Conservation (phyloP, 1,140 invertebrate genomes). For the Chironomus striatipennis region DNA sequence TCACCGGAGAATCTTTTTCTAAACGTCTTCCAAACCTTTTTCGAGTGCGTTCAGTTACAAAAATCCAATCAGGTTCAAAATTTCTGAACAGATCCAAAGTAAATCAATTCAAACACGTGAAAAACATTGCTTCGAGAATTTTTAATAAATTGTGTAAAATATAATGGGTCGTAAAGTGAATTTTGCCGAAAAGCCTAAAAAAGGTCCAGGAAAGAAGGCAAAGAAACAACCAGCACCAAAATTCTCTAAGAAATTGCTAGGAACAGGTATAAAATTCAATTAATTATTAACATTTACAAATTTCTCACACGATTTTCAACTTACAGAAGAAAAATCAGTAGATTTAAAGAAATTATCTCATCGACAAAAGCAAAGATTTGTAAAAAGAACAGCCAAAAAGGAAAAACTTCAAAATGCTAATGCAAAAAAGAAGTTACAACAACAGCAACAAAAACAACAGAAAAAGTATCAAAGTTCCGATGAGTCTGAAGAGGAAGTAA, state of each 20-base stretch:
- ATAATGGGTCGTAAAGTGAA: constrained; percentile 82
- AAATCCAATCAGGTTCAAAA: neutral
- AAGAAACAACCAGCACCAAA: constrained; percentile 73
- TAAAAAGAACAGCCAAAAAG: constrained; percentile 50
- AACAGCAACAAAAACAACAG: constrained; percentile 26
- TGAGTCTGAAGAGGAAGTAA: constrained; percentile 30
- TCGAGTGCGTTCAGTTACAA: neutral
- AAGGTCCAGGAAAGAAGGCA: constrained; percentile 73
- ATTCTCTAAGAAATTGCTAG: constrained; percentile 51
- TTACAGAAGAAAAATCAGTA: constrained; percentile 38
- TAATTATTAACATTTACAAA: neutral
- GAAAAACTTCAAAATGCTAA: constrained; percentile 27
- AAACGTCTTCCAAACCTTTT: neutral
- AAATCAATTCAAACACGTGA: neutral
- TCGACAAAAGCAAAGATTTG: constrained; percentile 56
- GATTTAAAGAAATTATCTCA: constrained; percentile 53
- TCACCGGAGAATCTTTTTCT: neutral
- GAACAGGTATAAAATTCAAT: neutral
- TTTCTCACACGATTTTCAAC: neutral
- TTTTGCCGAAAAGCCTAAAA: constrained; percentile 61
- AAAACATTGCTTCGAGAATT: neutral
- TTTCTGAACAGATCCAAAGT: too few species aligned
- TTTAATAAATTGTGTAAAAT: constrained; percentile 27
- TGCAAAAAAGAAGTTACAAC: constrained; percentile 36
- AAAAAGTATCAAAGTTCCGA: constrained; percentile 34